Base-by-base conservation (phyloP, 2,113 vertebrate species). In the Gasterosteus nipponicus region DNA sequence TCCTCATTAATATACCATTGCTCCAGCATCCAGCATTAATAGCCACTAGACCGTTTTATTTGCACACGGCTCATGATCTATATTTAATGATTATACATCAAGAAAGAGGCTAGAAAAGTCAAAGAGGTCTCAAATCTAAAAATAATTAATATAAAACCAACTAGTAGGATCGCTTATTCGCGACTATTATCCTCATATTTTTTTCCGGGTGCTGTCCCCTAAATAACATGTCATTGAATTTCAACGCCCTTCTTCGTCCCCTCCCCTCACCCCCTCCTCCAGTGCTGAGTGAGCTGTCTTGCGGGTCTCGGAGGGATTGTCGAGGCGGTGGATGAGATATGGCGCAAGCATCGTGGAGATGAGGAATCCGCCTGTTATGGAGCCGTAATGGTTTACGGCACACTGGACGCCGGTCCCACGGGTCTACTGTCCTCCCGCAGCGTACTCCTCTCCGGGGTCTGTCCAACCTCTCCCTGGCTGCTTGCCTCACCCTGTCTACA, bases 311-410 rank as follows among this genome's bases (percentile, higher is more conserved):
- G 70, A 41, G 89, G 89, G 81, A 78, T 69, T 85, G 89, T 84
- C 82, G 70, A 7, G 41, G 70, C 22, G 54, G 46, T 49, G 10
- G 73, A 90, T 89, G 86, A 91, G 84, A 76, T 86, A 86, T 76
- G 80, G 70, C 75, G 49, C 11, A 11, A 73, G 82, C 69, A 14
- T 71, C 8, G 75, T 83, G 88, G 78, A 91, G 88, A 88, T 89
- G 86, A 91, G 81, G 83, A 85, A 81, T 88, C 82, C 75, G 81
- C 67, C 83, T 68, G 84, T 92, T 87, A 88, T 86, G 78, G 73
- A 86, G 87, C 60, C 63, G 77, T 92, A 91, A 87, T 71, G 78
- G 86, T 91, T 92, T 91, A 89, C 80, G 73, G 82, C 89, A 83
- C 73, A 77, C 63, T 61, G 78, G 81, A 78, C 83, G 65, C 15